These are phyloP conservation scores for Episyrphus balteatus DNA, from an alignment of 1,140 invertebrate species.

Conservation along the genomic window DNA sequence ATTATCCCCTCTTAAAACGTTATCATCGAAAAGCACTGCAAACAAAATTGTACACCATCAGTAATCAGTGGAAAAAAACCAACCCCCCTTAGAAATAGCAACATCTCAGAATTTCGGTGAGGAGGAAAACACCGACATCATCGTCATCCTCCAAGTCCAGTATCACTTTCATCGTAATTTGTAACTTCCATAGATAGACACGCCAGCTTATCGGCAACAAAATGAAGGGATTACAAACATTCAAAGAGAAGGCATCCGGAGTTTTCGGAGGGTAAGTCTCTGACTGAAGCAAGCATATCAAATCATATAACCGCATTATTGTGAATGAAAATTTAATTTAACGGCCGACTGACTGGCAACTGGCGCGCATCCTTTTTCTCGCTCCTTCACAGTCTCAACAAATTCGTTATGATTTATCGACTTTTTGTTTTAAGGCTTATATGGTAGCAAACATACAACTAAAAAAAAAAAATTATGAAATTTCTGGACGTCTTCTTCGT, in stretches of 20 bases:
- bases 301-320: slow-evolving; percentile 2
- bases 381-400: not conserved
- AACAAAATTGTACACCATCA: no score
- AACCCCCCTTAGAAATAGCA: no score
- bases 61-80: no score
- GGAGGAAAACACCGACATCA: no score
- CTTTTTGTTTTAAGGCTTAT: not conserved
- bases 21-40: no score
- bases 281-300: not conserved
- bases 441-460: slow-evolving; percentile 1
- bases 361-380: not conserved
- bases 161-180: no score
- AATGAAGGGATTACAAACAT: slow-evolving; percentile 34
- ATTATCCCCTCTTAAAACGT: no score
- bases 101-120: no score
- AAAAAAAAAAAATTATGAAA: slow-evolving; percentile 3
- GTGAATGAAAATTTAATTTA: slow-evolving; percentile 32
- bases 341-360: slow-evolving; percentile 24
- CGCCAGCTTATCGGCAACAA: not conserved
- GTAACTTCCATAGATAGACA: no score
- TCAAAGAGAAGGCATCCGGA: slow-evolving; percentile 34
- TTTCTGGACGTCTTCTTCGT: slow-evolving; percentile 5
- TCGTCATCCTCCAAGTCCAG: no score
- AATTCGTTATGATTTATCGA: not conserved
- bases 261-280: slow-evolving; percentile 33